A percentile compares a stretch with the other conserved stretches of the same genome.
phyloP scores from a whole-genome alignment of 2,113 vertebrate genomes.

The Coturnix japonica region DNA sequence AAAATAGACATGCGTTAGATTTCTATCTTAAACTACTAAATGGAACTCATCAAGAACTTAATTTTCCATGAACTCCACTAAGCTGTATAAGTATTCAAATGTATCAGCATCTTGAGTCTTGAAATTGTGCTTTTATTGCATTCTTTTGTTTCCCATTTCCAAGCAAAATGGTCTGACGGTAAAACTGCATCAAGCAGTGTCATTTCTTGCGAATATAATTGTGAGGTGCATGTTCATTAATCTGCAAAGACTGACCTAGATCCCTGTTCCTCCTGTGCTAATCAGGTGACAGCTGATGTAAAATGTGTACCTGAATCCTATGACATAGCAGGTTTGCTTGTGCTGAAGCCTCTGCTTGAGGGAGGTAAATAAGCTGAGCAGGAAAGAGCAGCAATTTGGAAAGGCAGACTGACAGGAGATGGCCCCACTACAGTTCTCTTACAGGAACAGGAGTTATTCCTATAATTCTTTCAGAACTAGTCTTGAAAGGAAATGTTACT shows the following conservation, averaged over 20 bases:
- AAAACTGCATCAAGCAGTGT: neutral
- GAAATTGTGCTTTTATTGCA: neutral
- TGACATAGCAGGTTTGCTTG: neutral
- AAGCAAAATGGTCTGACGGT: neutral
- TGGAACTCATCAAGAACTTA: neutral
- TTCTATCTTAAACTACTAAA: neutral
- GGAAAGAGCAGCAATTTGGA: neutral
- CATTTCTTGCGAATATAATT: neutral
- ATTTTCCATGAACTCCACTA: constrained; percentile 1
- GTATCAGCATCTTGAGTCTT: neutral
- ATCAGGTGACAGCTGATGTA: neutral
- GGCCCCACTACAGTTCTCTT: neutral
- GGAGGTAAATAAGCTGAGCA: neutral
- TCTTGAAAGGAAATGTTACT: neutral
- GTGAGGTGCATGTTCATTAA: neutral
- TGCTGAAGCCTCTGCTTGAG: neutral
- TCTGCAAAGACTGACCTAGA: neutral
- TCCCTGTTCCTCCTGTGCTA: neutral
- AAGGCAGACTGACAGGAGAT: neutral
- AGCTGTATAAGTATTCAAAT: constrained; percentile 14
- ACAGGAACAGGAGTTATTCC: neutral
- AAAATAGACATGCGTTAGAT: neutral
- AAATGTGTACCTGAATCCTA: neutral
- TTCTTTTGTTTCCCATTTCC: neutral
- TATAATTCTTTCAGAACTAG: neutral